Conservation (phyloP, 1,140 invertebrate species). For the Drosophila biarmipes region DNA sequence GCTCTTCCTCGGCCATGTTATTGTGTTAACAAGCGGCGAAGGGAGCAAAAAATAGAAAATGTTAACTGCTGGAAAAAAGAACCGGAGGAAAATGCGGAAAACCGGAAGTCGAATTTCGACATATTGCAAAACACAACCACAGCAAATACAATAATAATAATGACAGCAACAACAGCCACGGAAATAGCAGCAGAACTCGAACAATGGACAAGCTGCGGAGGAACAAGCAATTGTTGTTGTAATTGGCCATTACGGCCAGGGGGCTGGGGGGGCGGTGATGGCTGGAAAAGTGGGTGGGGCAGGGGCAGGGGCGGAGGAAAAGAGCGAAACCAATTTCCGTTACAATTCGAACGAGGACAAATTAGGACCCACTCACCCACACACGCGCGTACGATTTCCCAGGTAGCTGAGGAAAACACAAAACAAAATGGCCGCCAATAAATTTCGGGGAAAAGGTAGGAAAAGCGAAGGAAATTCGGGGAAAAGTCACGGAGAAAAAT, state of each 20-base stretch:
- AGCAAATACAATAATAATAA: conserved; percentile 42
- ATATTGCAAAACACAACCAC: conserved; percentile 70
- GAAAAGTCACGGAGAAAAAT: conserved; percentile 16
- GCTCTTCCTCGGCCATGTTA: conserved; percentile 6
- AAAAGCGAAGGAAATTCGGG: conserved; percentile 16
- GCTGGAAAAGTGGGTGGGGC: not conserved
- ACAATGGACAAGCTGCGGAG: conserved; percentile 37
- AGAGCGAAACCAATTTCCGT: conserved; percentile 66
- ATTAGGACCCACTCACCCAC: conserved; percentile 61
- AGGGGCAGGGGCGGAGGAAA: not conserved
- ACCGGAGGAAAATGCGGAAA: conserved; percentile 16
- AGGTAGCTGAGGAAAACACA: conserved; percentile 40
- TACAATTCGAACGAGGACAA: conserved; percentile 72
- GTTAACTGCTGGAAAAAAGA: conserved; percentile 30
- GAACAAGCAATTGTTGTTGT: conserved; percentile 52
- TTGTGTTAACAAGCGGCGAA: conserved; percentile 46
- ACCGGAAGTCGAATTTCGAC: conserved; percentile 67
- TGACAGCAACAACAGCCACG: conserved; percentile 12
- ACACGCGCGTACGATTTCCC: conserved; percentile 10
- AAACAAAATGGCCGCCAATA: conserved; percentile 80
- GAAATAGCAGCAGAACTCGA: conserved; percentile 26
- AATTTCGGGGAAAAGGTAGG: conserved; percentile 30
- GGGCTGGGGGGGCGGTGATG: not conserved
- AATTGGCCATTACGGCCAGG: conserved; percentile 52
- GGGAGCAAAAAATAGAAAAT: conserved; percentile 35